Conservation (phyloP, 2,797 vertebrate species). For the Ispidina picta region DNA sequence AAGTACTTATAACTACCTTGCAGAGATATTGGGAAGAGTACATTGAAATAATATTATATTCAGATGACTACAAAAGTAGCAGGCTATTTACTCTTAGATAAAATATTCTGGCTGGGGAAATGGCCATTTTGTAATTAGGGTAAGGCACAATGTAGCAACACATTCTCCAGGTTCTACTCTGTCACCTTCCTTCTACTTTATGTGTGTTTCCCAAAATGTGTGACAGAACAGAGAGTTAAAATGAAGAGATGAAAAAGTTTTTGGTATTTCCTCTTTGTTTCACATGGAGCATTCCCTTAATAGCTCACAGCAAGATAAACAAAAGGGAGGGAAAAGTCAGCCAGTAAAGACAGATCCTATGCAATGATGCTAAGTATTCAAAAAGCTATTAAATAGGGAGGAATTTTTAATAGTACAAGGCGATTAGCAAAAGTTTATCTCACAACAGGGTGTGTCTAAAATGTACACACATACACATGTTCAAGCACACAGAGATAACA, state of each 20-base stretch:
- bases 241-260: neutral
- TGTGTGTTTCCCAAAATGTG: neutral
- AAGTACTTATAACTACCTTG: neutral
- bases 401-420: neutral
- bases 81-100: neutral
- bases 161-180: neutral
- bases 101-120: neutral
- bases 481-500: neutral
- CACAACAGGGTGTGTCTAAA: neutral
- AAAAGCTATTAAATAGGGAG: neutral
- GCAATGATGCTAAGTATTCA: neutral
- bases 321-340: neutral
- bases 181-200: neutral
- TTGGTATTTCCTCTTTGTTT: slow-evolving; percentile 29
- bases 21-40: neutral
- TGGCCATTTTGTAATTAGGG: neutral
- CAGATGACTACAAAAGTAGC: neutral
- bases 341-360: neutral
- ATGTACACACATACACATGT: neutral
- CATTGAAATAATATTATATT: neutral
- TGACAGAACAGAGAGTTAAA: neutral
- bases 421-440: neutral
- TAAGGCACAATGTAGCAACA: neutral
- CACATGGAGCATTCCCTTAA: neutral
- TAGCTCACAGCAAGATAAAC: slow-evolving; percentile 35